phyloP scores from a whole-genome alignment of 2,797 vertebrate species.

The Diplodus sargus region DNA sequence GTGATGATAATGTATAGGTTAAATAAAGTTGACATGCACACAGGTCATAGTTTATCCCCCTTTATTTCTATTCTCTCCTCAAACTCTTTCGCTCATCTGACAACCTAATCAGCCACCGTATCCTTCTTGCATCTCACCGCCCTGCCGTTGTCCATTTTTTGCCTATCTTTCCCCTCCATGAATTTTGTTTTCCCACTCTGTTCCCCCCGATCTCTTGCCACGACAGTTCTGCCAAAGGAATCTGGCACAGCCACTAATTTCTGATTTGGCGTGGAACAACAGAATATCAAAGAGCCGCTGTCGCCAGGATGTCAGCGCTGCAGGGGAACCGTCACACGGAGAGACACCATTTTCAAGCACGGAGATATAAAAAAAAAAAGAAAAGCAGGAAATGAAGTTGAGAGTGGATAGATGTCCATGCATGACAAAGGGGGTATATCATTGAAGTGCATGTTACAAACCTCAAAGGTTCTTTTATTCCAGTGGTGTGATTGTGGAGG shows the following conservation, averaged over 20 bases:
- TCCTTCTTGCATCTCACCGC: not conserved
- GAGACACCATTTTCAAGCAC: constrained; percentile 54
- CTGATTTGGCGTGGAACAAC: constrained; percentile 58
- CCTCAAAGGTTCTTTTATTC: constrained; percentile 54
- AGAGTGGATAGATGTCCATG: not conserved
- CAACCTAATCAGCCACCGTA: not conserved
- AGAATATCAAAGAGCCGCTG: constrained; percentile 68
- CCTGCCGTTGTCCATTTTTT: not conserved
- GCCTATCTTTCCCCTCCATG: constrained; percentile 3
- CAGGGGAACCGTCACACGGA: constrained; percentile 54
- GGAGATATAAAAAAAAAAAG: constrained; percentile 54
- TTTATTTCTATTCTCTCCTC: not conserved
- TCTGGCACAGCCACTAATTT: constrained; percentile 72
- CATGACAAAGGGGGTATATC: too few relatives aligned
- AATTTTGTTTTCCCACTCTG: constrained; percentile 19
- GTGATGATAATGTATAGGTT: not conserved
- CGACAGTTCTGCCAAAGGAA: constrained; percentile 56
- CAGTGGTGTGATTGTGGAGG: constrained; percentile 30
- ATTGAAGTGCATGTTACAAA: constrained; percentile 45
- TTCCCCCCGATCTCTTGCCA: constrained; percentile 47
- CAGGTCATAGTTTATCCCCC: not conserved
- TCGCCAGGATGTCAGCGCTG: constrained; percentile 47
- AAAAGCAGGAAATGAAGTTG: constrained; percentile 24
- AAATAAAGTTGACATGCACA: not conserved
- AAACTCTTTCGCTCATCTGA: not conserved